These are phyloP conservation scores for Melitaea cinxia DNA, from an alignment of 1,140 invertebrate species.

Conservation along the genomic window DNA sequence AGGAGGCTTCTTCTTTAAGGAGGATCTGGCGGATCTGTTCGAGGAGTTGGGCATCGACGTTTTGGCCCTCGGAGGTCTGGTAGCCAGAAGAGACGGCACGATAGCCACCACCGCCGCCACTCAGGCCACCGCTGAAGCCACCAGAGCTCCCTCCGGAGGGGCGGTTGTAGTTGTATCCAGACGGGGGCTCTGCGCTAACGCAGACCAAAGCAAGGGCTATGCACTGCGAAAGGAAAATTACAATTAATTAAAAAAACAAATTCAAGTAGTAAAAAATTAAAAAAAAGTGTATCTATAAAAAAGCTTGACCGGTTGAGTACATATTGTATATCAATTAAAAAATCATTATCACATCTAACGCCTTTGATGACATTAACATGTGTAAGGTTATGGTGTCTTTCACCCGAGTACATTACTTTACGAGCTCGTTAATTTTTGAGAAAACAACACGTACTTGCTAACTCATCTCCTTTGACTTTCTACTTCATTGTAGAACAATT, in stretches of 20 bases:
- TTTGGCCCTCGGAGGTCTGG: slow-evolving; percentile 87
- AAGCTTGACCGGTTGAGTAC: too few species aligned
- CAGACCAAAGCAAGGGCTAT: slow-evolving; percentile 79
- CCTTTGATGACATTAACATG: neutral
- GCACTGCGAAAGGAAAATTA: slow-evolving; percentile 58
- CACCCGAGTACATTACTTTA: slow-evolving; percentile 4
- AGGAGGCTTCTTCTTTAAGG: slow-evolving; percentile 86
- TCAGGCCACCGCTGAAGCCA: slow-evolving; percentile 75
- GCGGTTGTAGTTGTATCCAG: slow-evolving; percentile 79
- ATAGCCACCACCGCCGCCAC: slow-evolving; percentile 82
- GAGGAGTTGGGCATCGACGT: slow-evolving; percentile 87
- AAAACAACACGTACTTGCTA: slow-evolving; percentile 18
- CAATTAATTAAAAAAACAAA: neutral
- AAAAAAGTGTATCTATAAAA: neutral
- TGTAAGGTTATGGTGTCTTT: neutral
- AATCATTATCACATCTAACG: neutral
- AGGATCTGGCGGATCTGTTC: slow-evolving; percentile 89
- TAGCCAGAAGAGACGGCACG: slow-evolving; percentile 85
- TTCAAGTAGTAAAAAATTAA: neutral
- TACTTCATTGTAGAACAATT: slow-evolving; percentile 24
- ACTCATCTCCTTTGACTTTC: slow-evolving; percentile 21
- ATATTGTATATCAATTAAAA: too few species aligned
- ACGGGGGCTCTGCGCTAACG: slow-evolving; percentile 71
- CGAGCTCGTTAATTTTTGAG: slow-evolving; percentile 13
- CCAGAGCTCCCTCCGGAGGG: slow-evolving; percentile 62